Conservation (phyloP, 1,140 invertebrate genomes). For the Geopemphigus sp. region DNA sequence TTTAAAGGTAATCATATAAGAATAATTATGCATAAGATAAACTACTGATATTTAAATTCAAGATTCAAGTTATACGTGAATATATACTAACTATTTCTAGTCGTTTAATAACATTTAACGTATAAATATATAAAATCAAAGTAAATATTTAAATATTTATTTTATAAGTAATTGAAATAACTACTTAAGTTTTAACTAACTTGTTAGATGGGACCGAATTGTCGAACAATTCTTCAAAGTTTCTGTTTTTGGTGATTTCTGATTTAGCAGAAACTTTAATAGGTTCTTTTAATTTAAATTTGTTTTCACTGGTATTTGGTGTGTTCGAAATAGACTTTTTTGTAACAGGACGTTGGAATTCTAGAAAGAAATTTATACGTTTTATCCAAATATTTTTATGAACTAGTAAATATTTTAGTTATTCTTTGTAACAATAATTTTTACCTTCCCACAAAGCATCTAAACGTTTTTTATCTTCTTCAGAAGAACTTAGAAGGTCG, state of each 20-base stretch:
- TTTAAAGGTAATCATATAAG: too few species aligned
- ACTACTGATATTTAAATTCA: too few species aligned
- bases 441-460: conserved; percentile 53
- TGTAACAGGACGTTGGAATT: conserved; percentile 25
- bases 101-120: too few species aligned
- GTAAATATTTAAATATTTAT: too few species aligned
- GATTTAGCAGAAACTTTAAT: not conserved
- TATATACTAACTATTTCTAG: too few species aligned
- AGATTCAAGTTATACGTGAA: too few species aligned
- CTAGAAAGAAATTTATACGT: not conserved
- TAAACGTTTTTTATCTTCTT: conserved; percentile 53
- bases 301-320: conserved; percentile 9
- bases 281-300: conserved; percentile 29
- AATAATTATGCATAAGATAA: too few species aligned
- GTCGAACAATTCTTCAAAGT: conserved; percentile 33
- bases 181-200: not conserved
- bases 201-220: not conserved
- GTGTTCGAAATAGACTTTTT: conserved; percentile 19
- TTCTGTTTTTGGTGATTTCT: conserved; percentile 21
- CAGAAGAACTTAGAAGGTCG: conserved; percentile 35
- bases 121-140: too few species aligned
- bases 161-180: too few species aligned
- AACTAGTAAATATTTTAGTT: too few species aligned
- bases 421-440: not conserved
- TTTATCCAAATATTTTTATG: not conserved